Conservation (phyloP, 2,113 vertebrate genomes). For the Antechinus flavipes region DNA sequence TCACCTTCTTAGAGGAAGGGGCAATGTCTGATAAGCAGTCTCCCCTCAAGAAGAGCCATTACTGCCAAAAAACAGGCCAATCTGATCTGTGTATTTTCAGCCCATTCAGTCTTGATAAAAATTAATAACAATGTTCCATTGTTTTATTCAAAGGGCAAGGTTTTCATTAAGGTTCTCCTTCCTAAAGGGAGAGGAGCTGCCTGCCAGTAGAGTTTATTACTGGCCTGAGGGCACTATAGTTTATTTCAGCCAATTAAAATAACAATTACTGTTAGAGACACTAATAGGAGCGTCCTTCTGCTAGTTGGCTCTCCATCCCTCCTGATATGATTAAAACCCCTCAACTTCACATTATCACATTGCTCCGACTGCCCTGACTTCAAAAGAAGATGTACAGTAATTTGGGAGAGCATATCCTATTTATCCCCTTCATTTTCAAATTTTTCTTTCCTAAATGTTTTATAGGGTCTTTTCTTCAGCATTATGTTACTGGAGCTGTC, state of each 20-base stretch:
- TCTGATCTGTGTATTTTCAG: not conserved
- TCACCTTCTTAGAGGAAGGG: not conserved
- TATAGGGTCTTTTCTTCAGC: not conserved
- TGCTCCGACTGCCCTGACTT: not conserved
- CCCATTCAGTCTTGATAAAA: conserved; percentile 17
- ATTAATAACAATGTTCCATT: conserved; percentile 21
- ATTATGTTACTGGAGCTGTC: not conserved
- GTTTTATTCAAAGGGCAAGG: conserved; percentile 55
- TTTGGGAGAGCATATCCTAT: conserved; percentile 31
- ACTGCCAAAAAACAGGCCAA: not conserved
- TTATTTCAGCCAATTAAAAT: conserved; percentile 84
- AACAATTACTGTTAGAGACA: conserved; percentile 74
- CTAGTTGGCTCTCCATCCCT: conserved; percentile 44
- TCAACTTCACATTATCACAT: conserved; percentile 60
- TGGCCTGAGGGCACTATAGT: conserved; percentile 69
- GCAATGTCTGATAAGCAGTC: not conserved
- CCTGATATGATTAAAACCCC: conserved; percentile 69
- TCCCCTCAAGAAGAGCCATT: not conserved
- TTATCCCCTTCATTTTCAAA: conserved; percentile 53
- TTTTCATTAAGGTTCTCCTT: conserved; percentile 55
- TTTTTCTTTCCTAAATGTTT: conserved; percentile 54
- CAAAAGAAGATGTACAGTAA: conserved; percentile 35
- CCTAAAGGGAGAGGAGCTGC: conserved; percentile 60
- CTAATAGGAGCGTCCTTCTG: conserved; percentile 61
- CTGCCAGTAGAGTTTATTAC: conserved; percentile 34